A percentile compares a stretch with the other conserved stretches of the same genome.
These are phyloP conservation scores for Alces alces DNA, from an alignment of 2,113 vertebrate genomes.

Conservation along the genomic window DNA sequence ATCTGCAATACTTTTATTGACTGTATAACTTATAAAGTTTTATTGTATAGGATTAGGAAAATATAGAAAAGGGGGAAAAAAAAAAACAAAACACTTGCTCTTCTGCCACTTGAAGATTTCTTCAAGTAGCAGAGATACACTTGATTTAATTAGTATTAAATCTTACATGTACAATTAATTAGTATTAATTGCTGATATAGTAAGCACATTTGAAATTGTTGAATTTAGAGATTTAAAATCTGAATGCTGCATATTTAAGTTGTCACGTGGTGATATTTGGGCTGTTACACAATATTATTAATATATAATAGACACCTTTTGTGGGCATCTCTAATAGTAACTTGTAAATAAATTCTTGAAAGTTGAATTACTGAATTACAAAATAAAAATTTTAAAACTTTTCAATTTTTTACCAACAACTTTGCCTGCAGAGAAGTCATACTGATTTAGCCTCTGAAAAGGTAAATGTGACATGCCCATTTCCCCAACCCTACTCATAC, in stretches of 20 bases:
- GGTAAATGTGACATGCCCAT: background rate
- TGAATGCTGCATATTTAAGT: background rate
- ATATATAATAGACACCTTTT: background rate
- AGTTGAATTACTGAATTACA: background rate
- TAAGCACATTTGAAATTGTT: background rate
- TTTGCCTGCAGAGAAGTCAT: background rate
- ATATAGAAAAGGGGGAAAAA: background rate
- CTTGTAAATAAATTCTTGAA: background rate
- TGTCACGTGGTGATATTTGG: background rate
- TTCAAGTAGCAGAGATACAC: background rate
- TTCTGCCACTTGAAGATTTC: background rate
- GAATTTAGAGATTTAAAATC: background rate
- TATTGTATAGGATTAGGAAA: background rate
- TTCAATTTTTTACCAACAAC: background rate
- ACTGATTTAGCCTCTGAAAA: background rate
- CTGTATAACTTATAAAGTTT: background rate
- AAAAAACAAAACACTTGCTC: background rate
- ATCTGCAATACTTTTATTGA: background rate
- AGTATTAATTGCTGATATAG: background rate
- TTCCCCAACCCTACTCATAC: background rate
- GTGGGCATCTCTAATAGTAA: background rate
- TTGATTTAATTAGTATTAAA: background rate
- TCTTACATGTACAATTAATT: background rate
- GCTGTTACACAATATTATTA: background rate
- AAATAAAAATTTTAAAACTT: background rate